Conservation (phyloP, 1,140 invertebrate species). For the Dendroctonus ponderosae region DNA sequence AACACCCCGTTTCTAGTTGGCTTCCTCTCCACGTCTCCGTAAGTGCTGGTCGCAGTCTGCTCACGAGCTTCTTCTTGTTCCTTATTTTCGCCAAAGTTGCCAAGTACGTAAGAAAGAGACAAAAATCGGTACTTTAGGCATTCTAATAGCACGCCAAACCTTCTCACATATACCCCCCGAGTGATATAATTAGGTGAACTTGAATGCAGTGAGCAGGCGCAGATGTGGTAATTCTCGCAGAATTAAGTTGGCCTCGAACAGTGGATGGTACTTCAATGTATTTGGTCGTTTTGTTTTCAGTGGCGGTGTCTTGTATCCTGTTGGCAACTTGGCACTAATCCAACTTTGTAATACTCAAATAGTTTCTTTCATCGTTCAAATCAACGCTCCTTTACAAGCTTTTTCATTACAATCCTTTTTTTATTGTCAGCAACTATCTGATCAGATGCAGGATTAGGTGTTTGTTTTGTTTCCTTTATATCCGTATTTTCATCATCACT, state of each 20-base stretch:
- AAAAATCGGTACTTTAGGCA: neutral
- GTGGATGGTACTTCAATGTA: conserved; percentile 10
- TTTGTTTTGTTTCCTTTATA: too few species aligned
- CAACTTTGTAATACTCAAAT: too few species aligned
- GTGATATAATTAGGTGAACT: conserved; percentile 23
- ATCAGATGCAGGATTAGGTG: too few species aligned
- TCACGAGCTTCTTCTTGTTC: neutral
- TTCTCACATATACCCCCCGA: neutral
- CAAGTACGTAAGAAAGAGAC: conserved; percentile 1
- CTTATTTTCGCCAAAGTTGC: neutral
- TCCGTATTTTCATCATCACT: too few species aligned
- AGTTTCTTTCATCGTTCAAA: too few species aligned
- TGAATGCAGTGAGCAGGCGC: conserved; percentile 10
- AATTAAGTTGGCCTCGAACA: conserved; percentile 24
- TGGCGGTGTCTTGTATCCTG: neutral
- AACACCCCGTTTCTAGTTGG: conserved; percentile 18
- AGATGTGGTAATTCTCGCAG: conserved; percentile 8
- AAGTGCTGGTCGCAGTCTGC: neutral
- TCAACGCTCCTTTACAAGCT: too few species aligned
- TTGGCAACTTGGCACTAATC: neutral
- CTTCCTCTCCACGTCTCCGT: conserved; percentile 6
- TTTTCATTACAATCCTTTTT: too few species aligned
- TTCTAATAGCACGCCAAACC: neutral
- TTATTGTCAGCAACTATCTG: too few species aligned
- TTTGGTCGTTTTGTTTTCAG: conserved; percentile 10